Conservation (phyloP, 2,888 invertebrate species). For the Graphium colonna region DNA sequence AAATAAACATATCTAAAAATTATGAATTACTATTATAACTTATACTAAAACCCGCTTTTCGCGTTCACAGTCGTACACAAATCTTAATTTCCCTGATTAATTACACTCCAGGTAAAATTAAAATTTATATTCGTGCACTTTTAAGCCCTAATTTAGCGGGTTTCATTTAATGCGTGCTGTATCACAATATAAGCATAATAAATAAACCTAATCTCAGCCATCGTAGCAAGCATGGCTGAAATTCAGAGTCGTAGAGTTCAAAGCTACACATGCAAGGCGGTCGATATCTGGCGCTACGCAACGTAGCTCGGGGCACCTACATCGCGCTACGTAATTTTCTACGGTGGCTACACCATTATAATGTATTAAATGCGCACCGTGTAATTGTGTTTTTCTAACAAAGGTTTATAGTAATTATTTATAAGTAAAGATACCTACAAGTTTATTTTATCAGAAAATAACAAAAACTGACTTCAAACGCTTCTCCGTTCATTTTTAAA, state of each 20-base stretch:
- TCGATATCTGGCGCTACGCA: slow-evolving; percentile 20
- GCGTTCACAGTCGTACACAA: background rate
- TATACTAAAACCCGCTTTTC: background rate
- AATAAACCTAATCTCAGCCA: slow-evolving; percentile 1
- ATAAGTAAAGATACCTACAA: no score
- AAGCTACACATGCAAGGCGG: slow-evolving; percentile 18
- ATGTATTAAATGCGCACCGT: background rate
- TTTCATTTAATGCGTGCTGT: slow-evolving; percentile 3
- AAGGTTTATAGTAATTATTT: no score
- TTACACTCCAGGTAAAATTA: background rate
- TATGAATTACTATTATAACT: background rate
- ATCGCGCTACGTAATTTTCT: slow-evolving; percentile 13
- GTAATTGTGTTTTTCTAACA: no score
- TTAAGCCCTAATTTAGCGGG: background rate
- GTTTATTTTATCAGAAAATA: no score
- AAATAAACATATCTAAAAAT: background rate
- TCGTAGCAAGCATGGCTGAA: slow-evolving; percentile 2
- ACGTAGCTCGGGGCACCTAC: slow-evolving; percentile 1
- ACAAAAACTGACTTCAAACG: no score
- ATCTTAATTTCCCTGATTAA: background rate
- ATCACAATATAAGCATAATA: slow-evolving; percentile 2
- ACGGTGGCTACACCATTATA: background rate
- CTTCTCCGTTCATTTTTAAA: no score
- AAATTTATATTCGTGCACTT: background rate
- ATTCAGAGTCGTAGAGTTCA: slow-evolving; percentile 19